A percentile compares a stretch with the other conserved stretches of the same genome.
phyloP scores from a whole-genome alignment of 2,797 vertebrate genomes.

The Atherinosoma microstoma region DNA sequence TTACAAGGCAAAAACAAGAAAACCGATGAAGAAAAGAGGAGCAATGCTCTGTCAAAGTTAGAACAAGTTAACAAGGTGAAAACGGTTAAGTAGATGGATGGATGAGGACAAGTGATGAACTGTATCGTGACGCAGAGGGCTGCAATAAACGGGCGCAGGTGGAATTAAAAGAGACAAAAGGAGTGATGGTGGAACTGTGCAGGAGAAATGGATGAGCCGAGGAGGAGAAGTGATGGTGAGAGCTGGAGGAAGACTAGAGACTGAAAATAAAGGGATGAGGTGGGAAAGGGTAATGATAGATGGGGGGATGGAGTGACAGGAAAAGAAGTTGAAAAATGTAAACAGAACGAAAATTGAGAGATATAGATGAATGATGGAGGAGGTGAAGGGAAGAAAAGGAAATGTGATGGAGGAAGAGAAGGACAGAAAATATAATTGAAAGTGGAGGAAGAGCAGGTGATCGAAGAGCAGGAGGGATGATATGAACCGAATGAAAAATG shows the following conservation, averaged over 20 bases:
- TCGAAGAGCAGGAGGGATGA: not conserved
- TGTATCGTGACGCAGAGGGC: not conserved
- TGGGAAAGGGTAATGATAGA: conserved; percentile 15
- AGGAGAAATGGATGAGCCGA: not conserved
- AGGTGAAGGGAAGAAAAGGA: not conserved
- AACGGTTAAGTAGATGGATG: conserved; percentile 9
- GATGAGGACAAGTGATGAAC: not conserved
- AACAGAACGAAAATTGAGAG: not conserved
- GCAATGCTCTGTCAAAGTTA: not conserved
- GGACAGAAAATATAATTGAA: conserved; percentile 16
- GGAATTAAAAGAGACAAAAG: conserved; percentile 35
- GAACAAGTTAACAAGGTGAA: not conserved
- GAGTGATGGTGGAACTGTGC: conserved; percentile 36
- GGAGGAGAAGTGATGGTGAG: conserved; percentile 4
- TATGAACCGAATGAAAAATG: conserved; percentile 12
- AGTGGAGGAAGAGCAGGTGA: conserved; percentile 8
- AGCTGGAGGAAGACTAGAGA: not conserved
- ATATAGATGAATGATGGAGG: conserved; percentile 11
- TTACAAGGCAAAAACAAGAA: not conserved
- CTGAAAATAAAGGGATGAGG: conserved; percentile 2
- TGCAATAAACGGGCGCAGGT: conserved; percentile 24
- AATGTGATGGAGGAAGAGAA: conserved; percentile 8
- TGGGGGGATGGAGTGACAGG: not conserved
- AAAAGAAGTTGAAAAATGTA: conserved; percentile 24
- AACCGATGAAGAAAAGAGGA: no score